Conservation (phyloP, 2,113 vertebrate species). For the Scomber colias region DNA sequence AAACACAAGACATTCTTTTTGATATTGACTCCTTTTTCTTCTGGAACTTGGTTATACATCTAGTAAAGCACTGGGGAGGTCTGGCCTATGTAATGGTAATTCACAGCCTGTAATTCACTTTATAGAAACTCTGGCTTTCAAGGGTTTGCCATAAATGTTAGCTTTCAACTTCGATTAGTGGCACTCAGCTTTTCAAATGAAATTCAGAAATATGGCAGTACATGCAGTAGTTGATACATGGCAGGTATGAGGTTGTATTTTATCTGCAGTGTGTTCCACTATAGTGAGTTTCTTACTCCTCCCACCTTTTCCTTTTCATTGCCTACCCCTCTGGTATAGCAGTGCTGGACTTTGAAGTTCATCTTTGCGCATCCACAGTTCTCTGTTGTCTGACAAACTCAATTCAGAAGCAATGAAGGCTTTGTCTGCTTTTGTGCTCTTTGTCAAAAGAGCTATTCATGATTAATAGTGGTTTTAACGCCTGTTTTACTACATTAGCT, state of each 20-base stretch:
- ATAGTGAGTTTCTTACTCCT: slow-evolving; percentile 31
- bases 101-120: slow-evolving; percentile 43
- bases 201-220: slow-evolving; percentile 8
- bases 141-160: slow-evolving; percentile 8
- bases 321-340: slow-evolving; percentile 20
- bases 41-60: slow-evolving; percentile 30
- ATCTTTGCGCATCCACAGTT: slow-evolving; percentile 45
- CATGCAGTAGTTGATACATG: slow-evolving; percentile 4
- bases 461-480: slow-evolving; percentile 73
- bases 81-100: slow-evolving; percentile 52
- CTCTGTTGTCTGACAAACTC: slow-evolving; percentile 62
- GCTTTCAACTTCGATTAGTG: slow-evolving; percentile 51
- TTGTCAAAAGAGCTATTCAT: slow-evolving; percentile 68
- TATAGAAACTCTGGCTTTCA: slow-evolving; percentile 18
- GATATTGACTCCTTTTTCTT: slow-evolving; percentile 50
- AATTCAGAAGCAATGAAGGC: slow-evolving; percentile 44
- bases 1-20: slow-evolving; percentile 62
- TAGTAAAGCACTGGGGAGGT: neutral
- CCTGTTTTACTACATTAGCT: slow-evolving; percentile 68
- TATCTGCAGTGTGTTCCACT: slow-evolving; percentile 14
- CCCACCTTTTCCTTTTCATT: slow-evolving; percentile 27
- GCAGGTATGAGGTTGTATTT: slow-evolving; percentile 29
- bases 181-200: slow-evolving; percentile 32
- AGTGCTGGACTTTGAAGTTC: slow-evolving; percentile 60
- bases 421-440: slow-evolving; percentile 60